phyloP scores from a whole-genome alignment of 2,888 invertebrate genomes.

The Tinea trinotella region DNA sequence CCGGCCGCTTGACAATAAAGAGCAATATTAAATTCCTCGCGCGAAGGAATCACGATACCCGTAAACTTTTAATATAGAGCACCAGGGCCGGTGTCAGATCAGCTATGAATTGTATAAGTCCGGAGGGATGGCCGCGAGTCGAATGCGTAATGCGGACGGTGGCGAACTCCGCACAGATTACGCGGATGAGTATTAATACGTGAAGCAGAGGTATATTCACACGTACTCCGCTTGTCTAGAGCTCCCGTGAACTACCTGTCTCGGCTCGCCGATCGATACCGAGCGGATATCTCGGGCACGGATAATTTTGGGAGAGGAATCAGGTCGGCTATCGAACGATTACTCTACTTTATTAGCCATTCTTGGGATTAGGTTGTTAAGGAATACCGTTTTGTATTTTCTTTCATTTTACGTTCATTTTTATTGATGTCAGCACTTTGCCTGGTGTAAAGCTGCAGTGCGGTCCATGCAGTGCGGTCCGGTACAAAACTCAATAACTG shows the following conservation, averaged over 20 bases:
- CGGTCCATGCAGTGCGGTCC: too few species aligned
- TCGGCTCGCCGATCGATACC: conserved; percentile 11
- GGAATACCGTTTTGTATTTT: conserved; percentile 7
- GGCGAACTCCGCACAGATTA: conserved; percentile 53
- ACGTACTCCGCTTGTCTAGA: conserved; percentile 6
- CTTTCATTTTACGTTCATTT: neutral
- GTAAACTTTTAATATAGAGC: conserved; percentile 36
- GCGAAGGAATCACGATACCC: conserved; percentile 43
- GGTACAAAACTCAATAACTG: too few species aligned
- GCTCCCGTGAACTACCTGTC: conserved; percentile 2
- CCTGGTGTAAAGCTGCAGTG: too few species aligned
- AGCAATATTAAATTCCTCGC: conserved; percentile 52
- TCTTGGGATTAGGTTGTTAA: neutral
- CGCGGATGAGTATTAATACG: conserved; percentile 25
- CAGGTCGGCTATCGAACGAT: conserved; percentile 19
- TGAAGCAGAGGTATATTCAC: conserved; percentile 3
- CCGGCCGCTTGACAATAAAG: conserved; percentile 24
- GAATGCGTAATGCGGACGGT: conserved; percentile 47
- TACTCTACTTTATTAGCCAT: neutral
- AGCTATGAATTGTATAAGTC: conserved; percentile 72
- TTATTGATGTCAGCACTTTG: conserved; percentile 78
- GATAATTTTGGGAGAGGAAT: conserved; percentile 18
- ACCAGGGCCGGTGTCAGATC: conserved; percentile 54
- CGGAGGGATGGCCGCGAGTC: conserved; percentile 42
- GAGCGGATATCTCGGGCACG: conserved; percentile 13